Base-by-base conservation (phyloP, 1,140 invertebrate genomes). In the Chlorops oryzae region DNA sequence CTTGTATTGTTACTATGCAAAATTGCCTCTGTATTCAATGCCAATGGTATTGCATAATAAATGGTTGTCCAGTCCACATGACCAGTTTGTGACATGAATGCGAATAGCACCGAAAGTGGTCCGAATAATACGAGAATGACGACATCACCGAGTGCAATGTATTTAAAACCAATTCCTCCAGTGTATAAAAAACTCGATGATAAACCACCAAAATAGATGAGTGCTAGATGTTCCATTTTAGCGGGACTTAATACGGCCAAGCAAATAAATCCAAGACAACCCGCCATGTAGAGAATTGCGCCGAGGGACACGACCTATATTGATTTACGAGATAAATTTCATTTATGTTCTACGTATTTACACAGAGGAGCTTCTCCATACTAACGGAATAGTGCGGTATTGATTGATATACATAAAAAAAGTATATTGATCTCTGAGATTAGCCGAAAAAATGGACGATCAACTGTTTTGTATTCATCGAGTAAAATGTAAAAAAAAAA, bases 151-250 rank as follows among this genome's bases (percentile, higher is more conserved):
- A 95, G 73, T 4, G 90, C 92, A 60, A 95, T 92, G 60, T 95
- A 95, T 70, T 95, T 96, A 27, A 95, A 80, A 41, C 92, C 92
- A 61, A 91, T 88, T n/a, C 92, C 92, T 38, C 92, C 92, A 1
- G 92, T 95, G 56, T 92, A 89, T 4, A 96, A 74, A 75, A 94
- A 94, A 47, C 89, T 92, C n/a, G 90, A 91, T n/a, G 92, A 96
- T 35, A 97, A 68, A 1, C 93, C 94, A 46, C 93, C 92, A 75
- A 97, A 96, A 68, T 94, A 97, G 1, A 96, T 86, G 7, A 96
- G 74, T 3, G 93, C 92, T 52, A 96, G 75, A 70, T 96, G 92
- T 72, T 95, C 92, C 85, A 96, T 90, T 71, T 86, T 86, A 1
- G 92, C 92, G 6, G 90, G 87, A 35, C 92, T 94, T 47, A 92